Conservation (phyloP, 2,113 vertebrate species). For the Scophthalmus maximus region DNA sequence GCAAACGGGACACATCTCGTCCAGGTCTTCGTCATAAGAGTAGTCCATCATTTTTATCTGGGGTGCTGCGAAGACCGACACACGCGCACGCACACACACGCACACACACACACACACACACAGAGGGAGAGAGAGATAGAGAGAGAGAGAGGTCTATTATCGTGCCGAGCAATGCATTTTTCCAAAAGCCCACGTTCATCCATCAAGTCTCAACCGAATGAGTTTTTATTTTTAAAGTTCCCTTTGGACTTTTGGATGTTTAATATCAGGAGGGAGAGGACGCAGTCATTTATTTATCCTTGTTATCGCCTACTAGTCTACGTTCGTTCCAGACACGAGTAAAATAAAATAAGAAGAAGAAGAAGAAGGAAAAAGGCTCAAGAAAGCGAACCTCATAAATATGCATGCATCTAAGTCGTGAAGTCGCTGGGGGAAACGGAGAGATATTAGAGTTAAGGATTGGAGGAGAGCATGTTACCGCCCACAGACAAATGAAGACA, state of each 20-base stretch:
- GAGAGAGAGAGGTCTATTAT: slow-evolving; percentile 44
- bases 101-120: background rate
- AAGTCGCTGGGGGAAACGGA: slow-evolving; percentile 73
- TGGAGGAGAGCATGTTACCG: slow-evolving; percentile 76
- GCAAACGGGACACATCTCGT: slow-evolving; percentile 98
- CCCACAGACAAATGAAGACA: slow-evolving; percentile 81
- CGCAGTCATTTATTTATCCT: slow-evolving; percentile 35
- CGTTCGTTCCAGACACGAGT: slow-evolving; percentile 53
- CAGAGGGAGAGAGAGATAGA: background rate
- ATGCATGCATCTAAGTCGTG: slow-evolving; percentile 78
- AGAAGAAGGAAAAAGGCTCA: slow-evolving; percentile 30
- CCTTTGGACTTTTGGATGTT: slow-evolving; percentile 31
- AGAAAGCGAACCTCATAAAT: slow-evolving; percentile 79
- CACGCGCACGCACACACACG: slow-evolving; percentile 25
- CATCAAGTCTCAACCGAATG: no score
- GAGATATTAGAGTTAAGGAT: slow-evolving; percentile 79
- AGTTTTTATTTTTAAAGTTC: no score
- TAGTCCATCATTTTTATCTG: slow-evolving; percentile 99
- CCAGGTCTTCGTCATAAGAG: slow-evolving; percentile 97
- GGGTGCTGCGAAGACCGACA: slow-evolving; percentile 83
- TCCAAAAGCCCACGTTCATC: slow-evolving; percentile 46
- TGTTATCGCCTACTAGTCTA: slow-evolving; percentile 26
- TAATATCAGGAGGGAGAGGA: slow-evolving; percentile 37
- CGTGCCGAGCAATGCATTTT: slow-evolving; percentile 38
- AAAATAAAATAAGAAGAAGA: background rate